Conservation (phyloP, 1,140 invertebrate species). For the Drosophila teissieri region DNA sequence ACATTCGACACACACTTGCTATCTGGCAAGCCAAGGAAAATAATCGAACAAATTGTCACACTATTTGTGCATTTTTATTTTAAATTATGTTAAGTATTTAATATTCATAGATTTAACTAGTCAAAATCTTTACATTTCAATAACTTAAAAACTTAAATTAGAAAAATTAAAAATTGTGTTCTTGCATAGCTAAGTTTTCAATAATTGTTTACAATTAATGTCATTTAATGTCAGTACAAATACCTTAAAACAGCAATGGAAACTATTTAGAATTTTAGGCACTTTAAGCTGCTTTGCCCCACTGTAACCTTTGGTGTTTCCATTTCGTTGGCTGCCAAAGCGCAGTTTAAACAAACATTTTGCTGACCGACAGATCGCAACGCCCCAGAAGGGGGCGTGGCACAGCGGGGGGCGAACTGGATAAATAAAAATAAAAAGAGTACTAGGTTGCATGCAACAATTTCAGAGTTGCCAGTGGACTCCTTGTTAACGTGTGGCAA, state of each 20-base stretch:
- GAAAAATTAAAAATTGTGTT: too few relatives aligned
- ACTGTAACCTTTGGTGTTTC: constrained; percentile 13
- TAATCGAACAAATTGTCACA: not conserved
- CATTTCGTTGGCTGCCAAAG: constrained; percentile 8
- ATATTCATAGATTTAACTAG: too few relatives aligned
- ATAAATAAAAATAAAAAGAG: not conserved
- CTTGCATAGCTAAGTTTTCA: too few relatives aligned
- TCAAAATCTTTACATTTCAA: too few relatives aligned
- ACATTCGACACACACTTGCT: constrained; percentile 31
- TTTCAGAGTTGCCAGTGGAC: not conserved
- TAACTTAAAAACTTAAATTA: too few relatives aligned
- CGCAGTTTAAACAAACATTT: constrained; percentile 35
- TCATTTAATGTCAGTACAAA: too few relatives aligned
- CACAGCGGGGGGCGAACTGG: not conserved
- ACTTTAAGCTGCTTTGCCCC: not conserved
- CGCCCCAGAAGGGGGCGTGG: constrained; percentile 3
- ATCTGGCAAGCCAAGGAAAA: not conserved
- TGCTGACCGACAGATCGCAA: constrained; percentile 6
- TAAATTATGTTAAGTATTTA: not conserved
- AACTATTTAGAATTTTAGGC: too few relatives aligned
- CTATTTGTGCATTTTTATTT: not conserved
- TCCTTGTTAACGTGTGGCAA: constrained; percentile 9
- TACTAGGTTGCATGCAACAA: constrained; percentile 30
- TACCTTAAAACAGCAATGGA: too few relatives aligned
- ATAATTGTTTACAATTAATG: too few relatives aligned